phyloP scores from a whole-genome alignment of 1,140 invertebrate genomes.

The Eueides isabella region DNA sequence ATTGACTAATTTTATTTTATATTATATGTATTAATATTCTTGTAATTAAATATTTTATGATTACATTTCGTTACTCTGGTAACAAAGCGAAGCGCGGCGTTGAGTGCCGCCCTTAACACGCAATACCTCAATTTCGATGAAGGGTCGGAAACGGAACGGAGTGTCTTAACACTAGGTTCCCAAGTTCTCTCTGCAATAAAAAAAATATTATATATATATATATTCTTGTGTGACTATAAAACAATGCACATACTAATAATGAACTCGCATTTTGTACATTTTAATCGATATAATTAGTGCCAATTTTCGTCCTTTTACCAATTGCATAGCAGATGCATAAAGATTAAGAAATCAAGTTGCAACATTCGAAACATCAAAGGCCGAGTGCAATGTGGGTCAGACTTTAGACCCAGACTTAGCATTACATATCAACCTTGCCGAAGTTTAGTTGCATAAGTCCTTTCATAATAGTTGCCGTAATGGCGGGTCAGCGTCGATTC shows the following conservation, averaged over 20 bases:
- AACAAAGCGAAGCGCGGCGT: no score
- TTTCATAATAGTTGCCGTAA: conserved; percentile 58
- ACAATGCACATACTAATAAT: neutral
- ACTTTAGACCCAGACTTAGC: conserved; percentile 55
- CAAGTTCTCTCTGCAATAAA: no score
- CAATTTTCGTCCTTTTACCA: conserved; percentile 25
- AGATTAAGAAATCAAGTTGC: conserved; percentile 35
- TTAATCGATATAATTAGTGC: conserved; percentile 10
- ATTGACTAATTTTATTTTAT: no score
- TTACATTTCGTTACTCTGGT: no score
- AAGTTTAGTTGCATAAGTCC: conserved; percentile 61
- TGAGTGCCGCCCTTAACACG: no score
- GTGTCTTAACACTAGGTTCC: no score
- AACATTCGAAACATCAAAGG: conserved; percentile 44
- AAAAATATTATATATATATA: no score
- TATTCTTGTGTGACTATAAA: neutral
- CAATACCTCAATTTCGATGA: no score
- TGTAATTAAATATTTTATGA: no score
- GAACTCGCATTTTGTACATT: conserved; percentile 9
- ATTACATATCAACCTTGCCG: conserved; percentile 63
- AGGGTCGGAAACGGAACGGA: no score
- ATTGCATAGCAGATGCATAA: conserved; percentile 38
- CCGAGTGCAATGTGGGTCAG: conserved; percentile 57
- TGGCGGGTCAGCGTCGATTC: conserved; percentile 20
- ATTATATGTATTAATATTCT: no score